Percentiles rank a stretch among this genome's conserved stretches.
Evolutionary conservation across 2,888 invertebrate species (phyloP).

Genomic region (Camptogramma bilineatum): DNA sequence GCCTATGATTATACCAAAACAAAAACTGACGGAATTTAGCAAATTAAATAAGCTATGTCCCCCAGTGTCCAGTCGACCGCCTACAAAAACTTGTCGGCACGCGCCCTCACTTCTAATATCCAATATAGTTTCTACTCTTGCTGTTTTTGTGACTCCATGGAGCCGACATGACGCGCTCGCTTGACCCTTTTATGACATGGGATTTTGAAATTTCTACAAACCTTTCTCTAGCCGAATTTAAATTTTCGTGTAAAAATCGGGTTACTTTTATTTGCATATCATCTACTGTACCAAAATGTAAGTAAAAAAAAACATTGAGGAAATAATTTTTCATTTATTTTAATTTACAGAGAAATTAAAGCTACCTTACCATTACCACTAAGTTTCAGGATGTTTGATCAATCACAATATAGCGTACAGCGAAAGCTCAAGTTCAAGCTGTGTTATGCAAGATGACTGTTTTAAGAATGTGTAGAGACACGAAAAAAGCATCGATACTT

Average conservation of each 20-base stretch:
- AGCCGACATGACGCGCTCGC: conserved; percentile 71
- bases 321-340: too few species aligned
- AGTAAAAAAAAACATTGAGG: too few species aligned
- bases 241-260: background rate
- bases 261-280: background rate
- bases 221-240: background rate
- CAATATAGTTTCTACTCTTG: conserved; percentile 79
- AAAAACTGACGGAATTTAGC: conserved; percentile 51
- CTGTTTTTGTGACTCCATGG: conserved; percentile 68
- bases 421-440: background rate
- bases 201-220: conserved; percentile 57
- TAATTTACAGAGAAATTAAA: too few species aligned
- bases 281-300: background rate
- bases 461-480: too few species aligned
- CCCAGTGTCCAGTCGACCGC: conserved; percentile 50
- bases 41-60: conserved; percentile 65
- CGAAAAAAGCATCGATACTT: too few species aligned
- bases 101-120: conserved; percentile 82
- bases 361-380: background rate
- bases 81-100: conserved; percentile 73
- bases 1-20: conserved; percentile 7
- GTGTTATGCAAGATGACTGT: background rate
- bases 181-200: conserved; percentile 80
- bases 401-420: background rate
- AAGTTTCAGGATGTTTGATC: background rate